Conservation (phyloP, 2,888 invertebrate species). For the Anodontia alba region DNA sequence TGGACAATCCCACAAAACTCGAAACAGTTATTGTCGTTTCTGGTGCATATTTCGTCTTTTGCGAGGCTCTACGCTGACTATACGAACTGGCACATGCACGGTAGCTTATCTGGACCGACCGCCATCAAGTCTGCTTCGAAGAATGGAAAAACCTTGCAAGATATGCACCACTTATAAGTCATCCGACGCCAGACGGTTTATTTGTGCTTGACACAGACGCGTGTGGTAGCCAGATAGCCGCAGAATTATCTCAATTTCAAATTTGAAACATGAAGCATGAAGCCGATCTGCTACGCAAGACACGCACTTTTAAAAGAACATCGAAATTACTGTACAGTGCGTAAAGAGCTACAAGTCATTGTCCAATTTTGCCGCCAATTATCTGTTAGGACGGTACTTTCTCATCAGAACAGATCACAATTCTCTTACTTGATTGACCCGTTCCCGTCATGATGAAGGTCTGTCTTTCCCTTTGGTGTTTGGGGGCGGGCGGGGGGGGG, state of each 20-base stretch:
- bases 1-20: conserved; percentile 24
- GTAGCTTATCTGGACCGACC: not conserved
- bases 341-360: not conserved
- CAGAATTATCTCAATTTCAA: not conserved
- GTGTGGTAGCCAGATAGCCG: not conserved
- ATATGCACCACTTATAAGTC: not conserved
- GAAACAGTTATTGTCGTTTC: conserved; percentile 31
- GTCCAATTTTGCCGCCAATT: not conserved
- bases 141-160: not conserved
- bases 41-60: conserved; percentile 34
- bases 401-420: not conserved
- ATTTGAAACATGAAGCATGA: not conserved
- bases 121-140: not conserved
- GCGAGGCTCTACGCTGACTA: conserved; percentile 14
- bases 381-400: not conserved
- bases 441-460: not conserved
- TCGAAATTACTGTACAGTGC: not conserved
- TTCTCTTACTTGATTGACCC: not conserved
- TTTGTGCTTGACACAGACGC: no score
- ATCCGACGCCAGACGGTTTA: not conserved
- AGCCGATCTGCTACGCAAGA: not conserved
- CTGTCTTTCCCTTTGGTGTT: no score
- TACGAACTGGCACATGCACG: conserved; percentile 16
- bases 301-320: not conserved
- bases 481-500: no score